These are phyloP conservation scores for Amblyopsis hoosieri DNA, from an alignment of 2,797 vertebrate genomes.

Conservation along the genomic window DNA sequence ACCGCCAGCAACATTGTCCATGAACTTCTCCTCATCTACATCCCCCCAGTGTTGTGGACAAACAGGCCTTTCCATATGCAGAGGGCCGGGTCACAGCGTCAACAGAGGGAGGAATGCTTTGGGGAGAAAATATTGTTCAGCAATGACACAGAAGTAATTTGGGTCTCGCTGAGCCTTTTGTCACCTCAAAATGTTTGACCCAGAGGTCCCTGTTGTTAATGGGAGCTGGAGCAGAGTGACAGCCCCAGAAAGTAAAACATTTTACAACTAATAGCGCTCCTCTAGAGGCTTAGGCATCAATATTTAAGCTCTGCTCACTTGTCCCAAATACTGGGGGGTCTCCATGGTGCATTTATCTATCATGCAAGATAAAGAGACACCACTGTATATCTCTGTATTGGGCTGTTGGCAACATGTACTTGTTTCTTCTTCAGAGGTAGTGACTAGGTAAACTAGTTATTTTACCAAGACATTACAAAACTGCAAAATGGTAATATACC, in stretches of 20 bases:
- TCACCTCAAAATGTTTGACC: constrained; percentile 86
- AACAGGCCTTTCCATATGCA: constrained; percentile 81
- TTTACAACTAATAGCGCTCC: constrained; percentile 84
- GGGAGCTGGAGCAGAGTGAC: constrained; percentile 81
- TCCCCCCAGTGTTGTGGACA: constrained; percentile 81
- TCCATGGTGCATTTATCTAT: constrained; percentile 81
- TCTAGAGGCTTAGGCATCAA: constrained; percentile 85
- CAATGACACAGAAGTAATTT: constrained; percentile 90
- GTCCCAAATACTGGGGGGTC: constrained; percentile 84
- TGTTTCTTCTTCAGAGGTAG: constrained; percentile 9
- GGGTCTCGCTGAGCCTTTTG: constrained; percentile 83
- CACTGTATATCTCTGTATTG: constrained; percentile 50
- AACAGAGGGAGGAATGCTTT: constrained; percentile 83
- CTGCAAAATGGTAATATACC: neutral
- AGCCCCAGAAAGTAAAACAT: constrained; percentile 86
- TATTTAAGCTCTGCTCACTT: constrained; percentile 83
- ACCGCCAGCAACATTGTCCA: constrained; percentile 78
- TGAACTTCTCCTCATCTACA: constrained; percentile 79
- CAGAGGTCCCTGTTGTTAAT: constrained; percentile 84
- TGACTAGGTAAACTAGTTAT: neutral
- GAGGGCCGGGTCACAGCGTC: constrained; percentile 76
- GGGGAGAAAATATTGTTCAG: constrained; percentile 84
- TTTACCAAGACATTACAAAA: neutral
- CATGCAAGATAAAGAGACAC: constrained; percentile 76
- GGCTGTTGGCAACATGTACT: constrained; percentile 24